A percentile compares a stretch with the other conserved stretches of the same genome.
phyloP scores from a whole-genome alignment of 2,888 invertebrate genomes.

The Spodoptera picta region DNA sequence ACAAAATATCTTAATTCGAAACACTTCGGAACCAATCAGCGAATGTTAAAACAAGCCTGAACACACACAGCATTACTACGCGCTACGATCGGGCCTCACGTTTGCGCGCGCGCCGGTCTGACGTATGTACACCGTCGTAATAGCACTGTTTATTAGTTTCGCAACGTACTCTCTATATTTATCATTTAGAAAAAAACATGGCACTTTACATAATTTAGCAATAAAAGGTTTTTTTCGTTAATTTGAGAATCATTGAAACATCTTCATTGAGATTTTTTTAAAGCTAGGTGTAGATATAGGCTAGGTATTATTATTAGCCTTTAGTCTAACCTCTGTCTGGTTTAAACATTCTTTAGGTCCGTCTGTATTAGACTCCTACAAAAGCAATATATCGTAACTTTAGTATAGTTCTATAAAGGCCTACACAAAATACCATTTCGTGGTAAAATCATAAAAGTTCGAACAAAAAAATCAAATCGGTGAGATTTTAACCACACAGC shows the following conservation, averaged over 20 bases:
- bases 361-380: no score
- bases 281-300: no score
- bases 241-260: no score
- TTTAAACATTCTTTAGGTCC: no score
- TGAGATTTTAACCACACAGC: slow-evolving; percentile 4
- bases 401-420: not conserved
- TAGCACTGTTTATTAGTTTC: slow-evolving; percentile 34
- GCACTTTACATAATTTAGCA: no score
- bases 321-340: not conserved
- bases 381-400: no score
- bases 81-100: slow-evolving; percentile 37
- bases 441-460: not conserved
- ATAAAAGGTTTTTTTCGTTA: no score
- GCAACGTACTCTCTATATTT: slow-evolving; percentile 15
- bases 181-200: not conserved
- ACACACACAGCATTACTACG: slow-evolving; percentile 28
- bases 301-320: no score
- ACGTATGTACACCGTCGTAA: slow-evolving; percentile 42
- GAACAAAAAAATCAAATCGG: no score
- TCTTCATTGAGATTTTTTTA: no score
- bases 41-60: slow-evolving; percentile 6
- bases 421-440: slow-evolving; percentile 9
- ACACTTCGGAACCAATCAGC: not conserved
- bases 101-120: slow-evolving; percentile 27
- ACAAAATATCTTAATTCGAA: not conserved